Evolutionary conservation across 2,113 vertebrate species (phyloP), one percentile per base, ranked within the genome.

Genomic region (Clarias gariepinus): DNA sequence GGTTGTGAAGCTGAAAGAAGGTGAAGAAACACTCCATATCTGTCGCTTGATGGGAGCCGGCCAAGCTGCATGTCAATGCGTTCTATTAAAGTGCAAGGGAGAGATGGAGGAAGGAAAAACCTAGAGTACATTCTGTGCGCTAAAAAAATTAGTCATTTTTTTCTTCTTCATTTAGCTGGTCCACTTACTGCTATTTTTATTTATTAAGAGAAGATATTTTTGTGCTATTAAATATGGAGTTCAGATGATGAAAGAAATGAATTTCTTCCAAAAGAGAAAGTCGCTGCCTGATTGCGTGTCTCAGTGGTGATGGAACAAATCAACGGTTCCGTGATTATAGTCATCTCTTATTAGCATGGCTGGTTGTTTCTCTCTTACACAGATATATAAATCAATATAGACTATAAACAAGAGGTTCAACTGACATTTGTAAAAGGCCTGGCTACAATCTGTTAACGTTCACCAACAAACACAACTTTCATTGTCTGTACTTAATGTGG

Each of bases 281-380:
- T n/a, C 16, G 30, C 10, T 41, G 28, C 19, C 16, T 71, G 58
- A 71, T 47, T 80, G 47, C 7, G 47, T 47, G n/a, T 84, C 33
- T n/a, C 4, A 19, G 30, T 25, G 5, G 30, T 76, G 77, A 68
- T 12, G 58, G 13, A 18, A 23, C 21, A 12, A 66, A 64, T 47
- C 36, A 52, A 80, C 15, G 21, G 23, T 52, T 11, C 10, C 25
- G 71, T 25, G 21, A 74, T 74, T 73, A 64, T 10, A 36, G 55
- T 74, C 53, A 57, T 69, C 57, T 71, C 71, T 82, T 80, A 69
- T 79, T 83, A 82, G 68, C 28, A 47, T 61, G 74, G 66, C 7
- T 36, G 53, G 30, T 63, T 86, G 30, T 80, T 57, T 23, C 4
- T 80, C 41, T 64, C 21, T 64, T 53, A n/a, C 47, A 57, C 15